Percentiles rank a stretch among this genome's conserved stretches.
These are phyloP conservation scores for Brachirus orientalis DNA, from an alignment of 2,113 vertebrate genomes.

Conservation along the genomic window DNA sequence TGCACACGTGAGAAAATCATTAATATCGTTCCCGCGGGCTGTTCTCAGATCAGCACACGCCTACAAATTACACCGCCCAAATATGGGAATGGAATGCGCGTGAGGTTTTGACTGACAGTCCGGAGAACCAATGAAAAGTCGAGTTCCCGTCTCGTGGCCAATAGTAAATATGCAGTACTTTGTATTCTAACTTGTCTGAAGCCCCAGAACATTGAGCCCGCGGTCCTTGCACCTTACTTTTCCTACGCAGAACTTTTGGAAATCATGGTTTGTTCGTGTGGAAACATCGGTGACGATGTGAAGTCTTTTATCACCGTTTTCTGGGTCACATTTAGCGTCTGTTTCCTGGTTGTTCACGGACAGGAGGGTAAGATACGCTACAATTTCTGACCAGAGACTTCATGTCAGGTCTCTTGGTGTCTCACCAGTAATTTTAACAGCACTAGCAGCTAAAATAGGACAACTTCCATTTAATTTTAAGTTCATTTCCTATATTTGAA, in stretches of 20 bases:
- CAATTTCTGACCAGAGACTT: background rate
- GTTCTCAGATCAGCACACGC: slow-evolving; percentile 42
- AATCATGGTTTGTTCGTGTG: slow-evolving; percentile 69
- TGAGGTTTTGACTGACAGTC: slow-evolving; percentile 54
- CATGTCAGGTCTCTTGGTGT: background rate
- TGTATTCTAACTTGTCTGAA: slow-evolving; percentile 35
- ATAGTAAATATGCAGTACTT: slow-evolving; percentile 53
- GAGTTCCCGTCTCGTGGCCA: slow-evolving; percentile 49
- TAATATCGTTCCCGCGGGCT: background rate
- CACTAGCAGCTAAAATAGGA: background rate
- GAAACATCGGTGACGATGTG: slow-evolving; percentile 53
- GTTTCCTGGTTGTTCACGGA: slow-evolving; percentile 48
- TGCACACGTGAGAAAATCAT: slow-evolving; percentile 1
- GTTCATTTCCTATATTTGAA: background rate
- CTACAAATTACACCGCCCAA: slow-evolving; percentile 26
- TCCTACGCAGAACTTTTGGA: slow-evolving; percentile 21
- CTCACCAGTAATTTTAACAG: too few species aligned
- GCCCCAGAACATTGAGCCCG: slow-evolving; percentile 11
- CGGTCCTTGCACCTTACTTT: slow-evolving; percentile 50
- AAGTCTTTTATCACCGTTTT: slow-evolving; percentile 45
- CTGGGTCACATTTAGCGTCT: slow-evolving; percentile 62
- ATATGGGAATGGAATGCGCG: slow-evolving; percentile 58
- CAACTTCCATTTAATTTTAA: background rate
- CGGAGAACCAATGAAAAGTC: slow-evolving; percentile 60
- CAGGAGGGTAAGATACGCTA: slow-evolving; percentile 76